A percentile compares a stretch with the other conserved stretches of the same genome.
These are phyloP conservation scores for Leptodactylus fallax DNA, from an alignment of 2,797 vertebrate genomes.

Conservation along the genomic window DNA sequence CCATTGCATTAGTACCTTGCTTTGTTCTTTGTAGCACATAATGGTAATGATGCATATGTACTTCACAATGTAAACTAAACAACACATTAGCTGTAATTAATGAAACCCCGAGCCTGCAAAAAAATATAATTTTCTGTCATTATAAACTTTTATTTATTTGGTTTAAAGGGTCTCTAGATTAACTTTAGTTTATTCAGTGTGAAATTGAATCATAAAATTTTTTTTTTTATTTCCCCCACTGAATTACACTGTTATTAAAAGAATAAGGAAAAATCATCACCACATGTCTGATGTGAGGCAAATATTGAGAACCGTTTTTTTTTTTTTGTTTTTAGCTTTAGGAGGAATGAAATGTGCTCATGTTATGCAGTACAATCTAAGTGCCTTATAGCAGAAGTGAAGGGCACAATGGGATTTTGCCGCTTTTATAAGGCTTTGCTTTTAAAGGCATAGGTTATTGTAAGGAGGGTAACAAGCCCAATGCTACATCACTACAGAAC, in stretches of 20 bases:
- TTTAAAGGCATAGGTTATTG: not conserved
- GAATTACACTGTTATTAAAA: not conserved
- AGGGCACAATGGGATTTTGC: not conserved
- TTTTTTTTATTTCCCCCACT: not conserved
- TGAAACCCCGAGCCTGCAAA: not conserved
- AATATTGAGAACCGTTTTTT: not conserved
- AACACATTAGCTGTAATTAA: conserved; percentile 26
- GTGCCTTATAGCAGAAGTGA: not conserved
- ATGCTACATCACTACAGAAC: not conserved
- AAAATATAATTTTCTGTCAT: not conserved
- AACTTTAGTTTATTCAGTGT: not conserved
- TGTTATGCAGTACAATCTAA: not conserved
- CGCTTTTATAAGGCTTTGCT: not conserved
- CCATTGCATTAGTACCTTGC: conserved; percentile 42
- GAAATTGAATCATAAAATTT: not conserved
- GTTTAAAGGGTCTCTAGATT: not conserved
- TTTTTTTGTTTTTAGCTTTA: not conserved
- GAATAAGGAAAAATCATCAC: not conserved
- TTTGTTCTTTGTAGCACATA: conserved; percentile 26
- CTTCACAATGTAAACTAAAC: conserved; percentile 10
- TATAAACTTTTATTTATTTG: not conserved
- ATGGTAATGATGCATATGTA: conserved; percentile 12
- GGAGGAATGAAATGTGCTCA: not conserved
- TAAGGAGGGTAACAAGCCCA: not conserved
- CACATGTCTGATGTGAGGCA: not conserved